phyloP scores from a whole-genome alignment of 2,113 vertebrate genomes.

The Alethe diademata region DNA sequence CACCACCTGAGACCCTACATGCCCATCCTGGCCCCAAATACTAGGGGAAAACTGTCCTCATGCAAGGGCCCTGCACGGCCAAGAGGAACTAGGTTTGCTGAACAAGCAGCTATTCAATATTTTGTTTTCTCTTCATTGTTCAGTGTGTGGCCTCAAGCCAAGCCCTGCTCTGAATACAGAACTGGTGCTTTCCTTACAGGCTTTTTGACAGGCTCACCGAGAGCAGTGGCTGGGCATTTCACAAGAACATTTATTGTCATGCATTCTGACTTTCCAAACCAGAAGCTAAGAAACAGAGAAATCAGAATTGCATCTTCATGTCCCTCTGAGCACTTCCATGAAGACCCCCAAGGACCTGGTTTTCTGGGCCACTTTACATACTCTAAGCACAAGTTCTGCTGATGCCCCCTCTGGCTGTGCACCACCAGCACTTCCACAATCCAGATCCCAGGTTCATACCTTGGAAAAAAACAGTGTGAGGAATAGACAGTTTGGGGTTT shows the following conservation, averaged over 20 bases:
- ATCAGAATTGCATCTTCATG: neutral
- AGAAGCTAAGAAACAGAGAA: neutral
- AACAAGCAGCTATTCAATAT: constrained; percentile 68
- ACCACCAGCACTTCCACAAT: neutral
- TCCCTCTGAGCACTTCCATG: neutral
- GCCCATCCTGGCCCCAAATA: neutral
- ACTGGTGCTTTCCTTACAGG: constrained; percentile 26
- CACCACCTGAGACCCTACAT: neutral
- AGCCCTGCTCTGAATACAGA: constrained; percentile 55
- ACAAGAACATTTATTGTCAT: neutral
- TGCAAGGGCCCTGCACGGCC: neutral
- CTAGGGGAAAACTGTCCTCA: neutral
- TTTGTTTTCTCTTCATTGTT: constrained; percentile 65
- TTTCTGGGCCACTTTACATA: neutral
- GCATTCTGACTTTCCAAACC: neutral
- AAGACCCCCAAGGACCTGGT: neutral
- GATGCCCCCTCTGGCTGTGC: neutral
- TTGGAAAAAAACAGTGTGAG: neutral
- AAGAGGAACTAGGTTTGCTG: constrained; percentile 35
- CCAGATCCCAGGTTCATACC: neutral
- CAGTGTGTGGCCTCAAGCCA: neutral
- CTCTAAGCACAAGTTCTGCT: neutral
- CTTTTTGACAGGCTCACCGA: neutral
- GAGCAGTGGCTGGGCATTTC: neutral
- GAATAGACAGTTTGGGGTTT: neutral